Conservation (phyloP, 1,140 invertebrate species). For the Medauroidea extradentata region DNA sequence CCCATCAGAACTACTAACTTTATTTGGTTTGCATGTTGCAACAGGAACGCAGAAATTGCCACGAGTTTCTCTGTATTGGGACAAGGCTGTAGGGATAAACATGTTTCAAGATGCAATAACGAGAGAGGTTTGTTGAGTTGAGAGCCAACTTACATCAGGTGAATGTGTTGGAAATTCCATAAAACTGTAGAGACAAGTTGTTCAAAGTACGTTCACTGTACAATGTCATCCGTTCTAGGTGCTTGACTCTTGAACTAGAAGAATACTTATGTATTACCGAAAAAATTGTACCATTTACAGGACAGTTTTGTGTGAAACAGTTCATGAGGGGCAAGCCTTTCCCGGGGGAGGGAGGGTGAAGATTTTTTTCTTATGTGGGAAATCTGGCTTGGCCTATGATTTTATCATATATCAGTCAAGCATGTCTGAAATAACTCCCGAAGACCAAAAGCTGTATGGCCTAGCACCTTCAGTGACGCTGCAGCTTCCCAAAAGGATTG, state of each 20-base stretch:
- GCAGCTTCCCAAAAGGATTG: slow-evolving; percentile 5
- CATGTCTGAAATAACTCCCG: no score
- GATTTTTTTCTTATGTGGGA: slow-evolving; percentile 27
- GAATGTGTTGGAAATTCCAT: not conserved
- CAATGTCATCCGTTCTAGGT: slow-evolving; percentile 4
- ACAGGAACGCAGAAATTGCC: slow-evolving; percentile 8
- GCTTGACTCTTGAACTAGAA: slow-evolving; percentile 12
- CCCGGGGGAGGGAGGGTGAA: slow-evolving; percentile 20
- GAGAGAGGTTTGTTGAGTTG: slow-evolving; percentile 6
- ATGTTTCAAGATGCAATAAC: slow-evolving; percentile 7
- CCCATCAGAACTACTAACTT: no score
- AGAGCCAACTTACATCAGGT: not conserved
- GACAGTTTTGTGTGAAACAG: slow-evolving; percentile 18
- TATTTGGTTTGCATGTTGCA: not conserved
- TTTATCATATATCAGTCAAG: no score
- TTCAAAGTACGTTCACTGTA: slow-evolving; percentile 10
- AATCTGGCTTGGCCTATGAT: slow-evolving; percentile 22
- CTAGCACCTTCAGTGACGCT: slow-evolving; percentile 2
- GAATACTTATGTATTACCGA: slow-evolving; percentile 26
- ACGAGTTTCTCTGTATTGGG: slow-evolving; percentile 6
- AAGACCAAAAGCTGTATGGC: no score
- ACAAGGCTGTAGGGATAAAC: not conserved
- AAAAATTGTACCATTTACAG: slow-evolving; percentile 33
- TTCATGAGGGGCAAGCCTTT: slow-evolving; percentile 7
- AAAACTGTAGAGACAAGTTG: slow-evolving; percentile 3